Evolutionary conservation across 2,113 vertebrate species (phyloP), one percentile per base, ranked within the genome.

Genomic region (Gymnarchus niloticus): DNA sequence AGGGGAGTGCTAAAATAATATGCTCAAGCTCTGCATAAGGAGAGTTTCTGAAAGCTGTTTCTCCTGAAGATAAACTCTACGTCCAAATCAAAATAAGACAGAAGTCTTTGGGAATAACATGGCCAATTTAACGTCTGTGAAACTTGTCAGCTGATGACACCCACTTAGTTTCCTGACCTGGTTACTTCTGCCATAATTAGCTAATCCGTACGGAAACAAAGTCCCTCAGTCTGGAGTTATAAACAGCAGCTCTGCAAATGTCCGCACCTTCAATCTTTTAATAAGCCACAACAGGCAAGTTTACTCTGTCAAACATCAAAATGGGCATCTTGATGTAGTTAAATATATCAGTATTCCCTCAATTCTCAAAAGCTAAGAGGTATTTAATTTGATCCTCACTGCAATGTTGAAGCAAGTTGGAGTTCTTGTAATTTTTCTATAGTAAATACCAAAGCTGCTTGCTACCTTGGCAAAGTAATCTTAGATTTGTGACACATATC

Each of bases 81-180:
- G 25, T 84, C 59, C 23, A 25, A 44, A 84, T 84, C 44, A 49
- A 14, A 48, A 65, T 48, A 65, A 46, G 48, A 37, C 6, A 61
- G 5, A 52, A 19, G 80, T n/a, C 46, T 81, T 52, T 28, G 0
- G 14, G 7, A 77, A 17, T 78, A 14, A 52, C 23, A 6, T 12
- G 48, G 69, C 48, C 51, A 19, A 17, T 77, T 78, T 82, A 56
- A 69, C 46, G 69, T 85, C 37, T 56, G 23, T 56, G 52, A 46
- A 73, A 48, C 54, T 48, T 23, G 44, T 78, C 84, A 57, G 52
- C 33, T 37, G n/a, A 28, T 56, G 37, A 17, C 73, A 85, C 17
- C 54, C 73, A 85, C 80, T 85, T 80, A 85, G 21, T 80, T 85
- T 78, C 52, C 52, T 85, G 84, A 85, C 69, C 84, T 80, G 69